A percentile compares a stretch with the other conserved stretches of the same genome.
Evolutionary conservation across 2,113 vertebrate species (phyloP).

Genomic region (Xenopus laevis): DNA sequence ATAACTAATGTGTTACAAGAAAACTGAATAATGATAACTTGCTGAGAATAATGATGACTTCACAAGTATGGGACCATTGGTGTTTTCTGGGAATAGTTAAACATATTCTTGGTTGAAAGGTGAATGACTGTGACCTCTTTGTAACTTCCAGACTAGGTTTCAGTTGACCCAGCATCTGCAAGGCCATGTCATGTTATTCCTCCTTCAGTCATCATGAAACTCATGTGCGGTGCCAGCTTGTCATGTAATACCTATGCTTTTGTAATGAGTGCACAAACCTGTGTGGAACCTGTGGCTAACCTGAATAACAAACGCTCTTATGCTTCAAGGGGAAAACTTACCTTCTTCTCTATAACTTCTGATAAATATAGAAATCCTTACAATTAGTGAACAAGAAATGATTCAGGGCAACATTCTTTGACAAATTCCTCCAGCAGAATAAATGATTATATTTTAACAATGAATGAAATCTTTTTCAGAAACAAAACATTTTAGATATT

Average conservation of each 20-base stretch:
- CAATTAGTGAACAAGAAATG: too few species aligned
- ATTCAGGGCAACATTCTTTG: too few species aligned
- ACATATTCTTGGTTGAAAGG: conserved; percentile 45
- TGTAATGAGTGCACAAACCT: conserved; percentile 28
- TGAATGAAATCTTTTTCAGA: too few species aligned
- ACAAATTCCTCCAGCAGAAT: too few species aligned
- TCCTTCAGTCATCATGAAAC: conserved; percentile 46
- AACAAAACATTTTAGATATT: too few species aligned
- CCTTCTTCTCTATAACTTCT: too few species aligned
- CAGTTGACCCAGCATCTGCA: conserved; percentile 37
- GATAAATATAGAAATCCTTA: too few species aligned
- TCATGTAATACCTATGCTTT: conserved; percentile 43
- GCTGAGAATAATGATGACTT: too few species aligned
- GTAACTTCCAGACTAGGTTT: conserved; percentile 38
- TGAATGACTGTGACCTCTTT: conserved; percentile 45
- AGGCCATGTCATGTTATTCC: conserved; percentile 44
- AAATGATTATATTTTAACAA: too few species aligned
- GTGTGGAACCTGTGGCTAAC: background rate
- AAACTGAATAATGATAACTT: too few species aligned
- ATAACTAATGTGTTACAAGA: too few species aligned
- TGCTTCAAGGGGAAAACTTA: background rate
- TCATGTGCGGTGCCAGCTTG: conserved; percentile 40
- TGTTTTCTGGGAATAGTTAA: conserved; percentile 21
- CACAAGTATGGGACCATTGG: too few species aligned
- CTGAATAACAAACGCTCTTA: conserved; percentile 10